Base-by-base conservation (phyloP, 35 echinoderm and acorn worm genomes). In the Chiridota heheva region DNA sequence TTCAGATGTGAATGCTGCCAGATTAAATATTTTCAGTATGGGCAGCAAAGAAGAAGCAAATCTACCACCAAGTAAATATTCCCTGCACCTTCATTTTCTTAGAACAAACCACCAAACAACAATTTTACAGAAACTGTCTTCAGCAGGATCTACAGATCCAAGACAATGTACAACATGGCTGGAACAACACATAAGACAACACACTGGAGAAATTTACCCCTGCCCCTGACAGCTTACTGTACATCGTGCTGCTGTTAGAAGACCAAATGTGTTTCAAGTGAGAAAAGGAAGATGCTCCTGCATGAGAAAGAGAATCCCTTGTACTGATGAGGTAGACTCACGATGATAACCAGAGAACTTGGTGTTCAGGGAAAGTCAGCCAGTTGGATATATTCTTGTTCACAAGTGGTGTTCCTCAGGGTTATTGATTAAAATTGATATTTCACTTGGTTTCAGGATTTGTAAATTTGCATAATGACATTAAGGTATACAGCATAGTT, bases 181-280 rank as follows among this genome's bases (percentile, higher is more conserved):
- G 75, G 75, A 78, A 78, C 33, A 78, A n/a, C n/a, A n/a, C 62
- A 57, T 33, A 60, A n/a, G 75, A 62, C 5, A 46, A 35, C 13
- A n/a, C 25, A 1, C 55, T 78, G 2, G 35, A 2, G 7, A 78
- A 60, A 22, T 58, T 76, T 17, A 32, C 72, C 29, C 72, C 72
- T 39, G 72, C 72, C 32, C 72, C 72, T 33, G 72, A 76, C 20
- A 76, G 72, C 58, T 44, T 76, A 3, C 57, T 76, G 44, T 40
- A 44, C 70, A 0, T 73, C 49, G 0, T 73, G 70, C 36, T 20
- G 29, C 4, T 76, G 72, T 44, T 55, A 76, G 31, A 57, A 57
- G 26, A 33, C 72, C 26, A 76, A 76, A 32, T 77, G 73, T 26
- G 12, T 47, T 27, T 36, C 73, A 32, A 20, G 47, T 25, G 39